Evolutionary conservation across 92 coral and sea anemone species (phyloP), one percentile per base, ranked within the genome.

Genomic region (Umimayanthus kanabou): DNA sequence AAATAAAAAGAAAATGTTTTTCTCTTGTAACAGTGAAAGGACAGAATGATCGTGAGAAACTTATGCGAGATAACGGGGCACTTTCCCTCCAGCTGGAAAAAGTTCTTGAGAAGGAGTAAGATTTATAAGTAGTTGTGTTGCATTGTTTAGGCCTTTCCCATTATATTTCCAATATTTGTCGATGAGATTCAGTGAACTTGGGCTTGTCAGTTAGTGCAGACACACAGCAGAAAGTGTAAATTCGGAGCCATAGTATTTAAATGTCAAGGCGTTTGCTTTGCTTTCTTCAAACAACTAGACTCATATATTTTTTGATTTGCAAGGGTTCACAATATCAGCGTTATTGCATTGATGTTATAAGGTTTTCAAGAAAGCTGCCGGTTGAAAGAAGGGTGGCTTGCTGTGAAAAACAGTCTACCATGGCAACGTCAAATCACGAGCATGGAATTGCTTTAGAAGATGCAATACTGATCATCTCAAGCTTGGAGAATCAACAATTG

Each of bases 11-110:
- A 75, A 43, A 39, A 14, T 13, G 16, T 18, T 33, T 75, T 39
- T 78, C 82, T 49, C 39, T 78, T 43, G 64, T 78, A 78, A 78
- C 82, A 78, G 82, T 50, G 61, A 78, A 78, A 47, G 82, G 43
- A 78, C 61, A 29, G 57, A 78, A 53, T 78, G 82, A 47, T 13
- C 82, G n/a, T 4, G 82, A 78, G 82, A 78, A 47, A 45, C 25
- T 78, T 4, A 14, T 78, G 65, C 39, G 61, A 53, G 65, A 45
- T 45, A 78, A 78, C 65, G 39, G 33, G 61, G 66, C 39, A 78
- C 82, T 78, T 0, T 25, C 82, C 37, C 82, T 25, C 61, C 82
- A 49, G 82, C 22, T 78, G 64, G 82, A 78, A 23, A 45, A 53
- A 18, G 82, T 66, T n/a, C 66, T 78, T 20, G 82, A 78, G 65